Base-by-base conservation (phyloP, 2,113 vertebrate species). In the Hirundichthys speculiger region DNA sequence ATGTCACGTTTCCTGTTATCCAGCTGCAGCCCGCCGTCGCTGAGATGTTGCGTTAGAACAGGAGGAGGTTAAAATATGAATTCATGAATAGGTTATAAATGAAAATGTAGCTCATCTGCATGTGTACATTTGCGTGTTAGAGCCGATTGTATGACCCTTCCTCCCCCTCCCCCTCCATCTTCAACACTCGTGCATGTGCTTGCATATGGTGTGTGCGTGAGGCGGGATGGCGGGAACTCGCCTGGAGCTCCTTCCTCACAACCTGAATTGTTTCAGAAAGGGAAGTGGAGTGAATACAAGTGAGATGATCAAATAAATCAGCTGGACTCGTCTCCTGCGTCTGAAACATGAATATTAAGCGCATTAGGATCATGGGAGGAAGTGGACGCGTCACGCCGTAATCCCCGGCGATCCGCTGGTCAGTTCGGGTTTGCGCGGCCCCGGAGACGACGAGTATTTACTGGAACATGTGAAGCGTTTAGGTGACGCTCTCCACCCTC, bases 251-350 rank as follows among this genome's bases (percentile, higher is more conserved):
- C 64, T 75, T 56, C 73, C 83, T 69, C 77, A 78, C 81, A 90
- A 88, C 85, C 88, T 90, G 90, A 90, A 88, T 91, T 69, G 64
- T 87, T 84, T 84, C 72, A 83, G 86, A 91, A 88, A 89, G 81
- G 81, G 84, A 88, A 89, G 82, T 64, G 80, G 45, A 87, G 86
- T 90, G 88, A 73, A 66, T 67, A 85, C 77, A 87, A 91, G 88
- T 90, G 89, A 88, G 78, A 90, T 90, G 89, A 93, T 92, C 84
- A 73, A 89, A 86, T 89, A 89, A 90, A 91, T 91, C 90, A 91
- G 75, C 71, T 20, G 59, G 65, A 45, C 66, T 64, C 15, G 79
- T 80, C 73, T 70, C 60, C 67, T 77, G 69, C 77, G 73, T 83
- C 77, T 69, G 47, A 63, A 78, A 75, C 69, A 74, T 81, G 87